Percentiles rank a stretch among this genome's conserved stretches.
These are phyloP conservation scores for Thrips palmi DNA, from an alignment of 1,140 invertebrate genomes.

Conservation along the genomic window DNA sequence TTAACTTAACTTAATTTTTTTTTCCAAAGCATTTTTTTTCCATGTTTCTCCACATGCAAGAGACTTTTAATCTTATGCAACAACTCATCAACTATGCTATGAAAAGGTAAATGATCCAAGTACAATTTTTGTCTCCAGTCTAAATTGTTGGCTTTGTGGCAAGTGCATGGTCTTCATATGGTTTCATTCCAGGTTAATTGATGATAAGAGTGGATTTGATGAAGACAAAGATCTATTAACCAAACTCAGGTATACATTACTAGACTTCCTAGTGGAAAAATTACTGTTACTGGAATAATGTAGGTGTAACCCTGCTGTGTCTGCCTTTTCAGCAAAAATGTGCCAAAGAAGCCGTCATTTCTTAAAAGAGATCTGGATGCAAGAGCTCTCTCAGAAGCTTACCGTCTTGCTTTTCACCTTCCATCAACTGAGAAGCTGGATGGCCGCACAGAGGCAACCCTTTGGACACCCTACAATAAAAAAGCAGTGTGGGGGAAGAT, in stretches of 20 bases:
- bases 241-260: conserved; percentile 45
- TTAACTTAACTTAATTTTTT: conserved; percentile 12
- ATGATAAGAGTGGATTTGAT: conserved; percentile 66
- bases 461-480: conserved; percentile 95
- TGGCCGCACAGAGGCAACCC: conserved; percentile 69
- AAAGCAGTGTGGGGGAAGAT: conserved; percentile 73
- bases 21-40: conserved; percentile 64
- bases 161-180: too few relatives aligned
- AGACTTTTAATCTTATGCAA: conserved; percentile 82
- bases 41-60: conserved; percentile 72
- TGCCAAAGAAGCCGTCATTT: conserved; percentile 71
- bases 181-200: conserved; percentile 44
- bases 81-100: conserved; percentile 94
- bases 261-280: too few relatives aligned
- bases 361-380: conserved; percentile 90
- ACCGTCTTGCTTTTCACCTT: conserved; percentile 66
- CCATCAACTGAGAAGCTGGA: conserved; percentile 80
- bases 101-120: conserved; percentile 50
- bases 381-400: conserved; percentile 72
- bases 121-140: conserved; percentile 1
- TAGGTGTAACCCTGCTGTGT: too few relatives aligned
- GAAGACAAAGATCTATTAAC: conserved; percentile 64
- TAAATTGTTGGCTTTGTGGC: not conserved
- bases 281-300: too few relatives aligned
- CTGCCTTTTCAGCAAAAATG: conserved; percentile 47